Conservation (phyloP, 2,888 invertebrate genomes). For the Xestia rhomboidea region DNA sequence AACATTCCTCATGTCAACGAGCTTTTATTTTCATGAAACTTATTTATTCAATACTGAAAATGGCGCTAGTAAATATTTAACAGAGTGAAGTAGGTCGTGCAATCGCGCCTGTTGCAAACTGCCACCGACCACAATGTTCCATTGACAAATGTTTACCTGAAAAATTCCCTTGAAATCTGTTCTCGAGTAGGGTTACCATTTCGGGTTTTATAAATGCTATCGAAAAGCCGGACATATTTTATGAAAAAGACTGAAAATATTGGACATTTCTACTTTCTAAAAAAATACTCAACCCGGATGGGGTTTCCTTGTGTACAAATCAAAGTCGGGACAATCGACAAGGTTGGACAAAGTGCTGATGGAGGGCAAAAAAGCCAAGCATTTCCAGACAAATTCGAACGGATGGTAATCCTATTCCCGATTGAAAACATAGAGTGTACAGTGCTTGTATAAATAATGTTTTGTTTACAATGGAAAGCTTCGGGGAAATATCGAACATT, state of each 20-base stretch:
- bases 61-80: conserved; percentile 36
- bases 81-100: conserved; percentile 30
- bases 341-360: background rate
- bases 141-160: conserved; percentile 9
- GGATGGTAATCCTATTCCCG: background rate
- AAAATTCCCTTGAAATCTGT: conserved; percentile 31
- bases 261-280: background rate
- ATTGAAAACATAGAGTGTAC: conserved; percentile 19
- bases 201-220: background rate
- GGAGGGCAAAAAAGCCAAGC: background rate
- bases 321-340: background rate
- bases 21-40: background rate
- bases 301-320: background rate
- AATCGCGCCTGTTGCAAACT: conserved; percentile 20
- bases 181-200: background rate
- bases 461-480: conserved; percentile 22
- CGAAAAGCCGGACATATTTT: background rate
- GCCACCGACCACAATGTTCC: background rate
- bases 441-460: conserved; percentile 19
- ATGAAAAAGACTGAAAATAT: background rate
- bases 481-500: conserved; percentile 32
- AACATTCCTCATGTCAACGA: background rate
- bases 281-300: background rate
- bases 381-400: background rate
- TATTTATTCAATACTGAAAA: conserved; percentile 47